A percentile compares a stretch with the other conserved stretches of the same genome.
Evolutionary conservation across 2,888 invertebrate species (phyloP).

Genomic region (Plemyria rubiginata): DNA sequence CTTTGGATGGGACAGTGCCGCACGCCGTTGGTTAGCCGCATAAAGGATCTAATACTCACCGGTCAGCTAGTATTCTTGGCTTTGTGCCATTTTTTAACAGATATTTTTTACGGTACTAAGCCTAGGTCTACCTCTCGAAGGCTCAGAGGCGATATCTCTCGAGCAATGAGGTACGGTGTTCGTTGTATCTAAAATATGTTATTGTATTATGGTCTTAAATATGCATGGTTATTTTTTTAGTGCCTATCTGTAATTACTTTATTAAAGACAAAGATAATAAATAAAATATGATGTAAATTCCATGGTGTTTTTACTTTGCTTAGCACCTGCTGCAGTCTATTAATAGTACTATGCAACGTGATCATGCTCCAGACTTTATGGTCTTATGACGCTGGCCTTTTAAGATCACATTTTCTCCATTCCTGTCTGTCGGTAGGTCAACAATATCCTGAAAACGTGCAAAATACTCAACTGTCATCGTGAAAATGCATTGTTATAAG

Average conservation of each 20-base stretch:
- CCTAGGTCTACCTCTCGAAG: slow-evolving; percentile 33
- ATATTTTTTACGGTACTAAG: slow-evolving; percentile 43
- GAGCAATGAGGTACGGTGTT: slow-evolving; percentile 57
- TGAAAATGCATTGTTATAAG: no score
- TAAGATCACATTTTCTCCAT: no score
- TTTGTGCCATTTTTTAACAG: slow-evolving; percentile 45
- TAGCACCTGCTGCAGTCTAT: background rate
- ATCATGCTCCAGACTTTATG: no score
- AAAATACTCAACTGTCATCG: no score
- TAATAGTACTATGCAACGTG: no score
- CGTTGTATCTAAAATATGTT: slow-evolving; percentile 79
- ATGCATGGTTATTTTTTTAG: slow-evolving; percentile 85
- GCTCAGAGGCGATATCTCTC: slow-evolving; percentile 15
- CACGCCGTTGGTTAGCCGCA: slow-evolving; percentile 30
- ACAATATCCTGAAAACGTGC: no score
- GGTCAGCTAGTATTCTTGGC: slow-evolving; percentile 38
- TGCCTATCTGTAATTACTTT: slow-evolving; percentile 85
- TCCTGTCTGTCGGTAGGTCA: no score
- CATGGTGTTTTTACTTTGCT: slow-evolving; percentile 28
- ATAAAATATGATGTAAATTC: slow-evolving; percentile 82
- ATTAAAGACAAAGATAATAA: slow-evolving; percentile 85
- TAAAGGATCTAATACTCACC: slow-evolving; percentile 48
- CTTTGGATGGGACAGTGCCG: slow-evolving; percentile 43
- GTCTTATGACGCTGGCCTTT: no score
- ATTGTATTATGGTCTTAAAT: slow-evolving; percentile 83